Percentiles rank a stretch among this genome's conserved stretches.
Evolutionary conservation across 2,888 invertebrate species (phyloP).

Genomic region (Carterocephalus palaemon): DNA sequence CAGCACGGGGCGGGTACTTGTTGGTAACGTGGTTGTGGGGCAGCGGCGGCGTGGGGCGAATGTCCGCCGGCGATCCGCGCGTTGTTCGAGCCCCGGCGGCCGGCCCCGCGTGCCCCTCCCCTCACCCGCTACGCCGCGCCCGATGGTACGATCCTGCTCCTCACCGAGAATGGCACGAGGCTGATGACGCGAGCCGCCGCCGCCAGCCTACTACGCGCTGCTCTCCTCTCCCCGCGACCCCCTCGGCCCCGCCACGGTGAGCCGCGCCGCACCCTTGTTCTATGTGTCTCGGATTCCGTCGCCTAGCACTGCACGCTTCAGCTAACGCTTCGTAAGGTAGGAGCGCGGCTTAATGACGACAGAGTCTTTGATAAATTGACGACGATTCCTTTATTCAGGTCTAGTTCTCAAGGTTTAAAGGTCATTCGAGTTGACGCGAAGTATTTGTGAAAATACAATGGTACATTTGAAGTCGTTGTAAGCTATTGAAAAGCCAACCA

Average conservation of each 20-base stretch:
- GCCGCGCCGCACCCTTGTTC: slow-evolving; percentile 67
- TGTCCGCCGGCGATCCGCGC: slow-evolving; percentile 76
- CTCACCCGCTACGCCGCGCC: slow-evolving; percentile 81
- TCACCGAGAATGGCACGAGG: slow-evolving; percentile 82
- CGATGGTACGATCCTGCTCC: slow-evolving; percentile 81
- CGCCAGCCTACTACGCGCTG: slow-evolving; percentile 75
- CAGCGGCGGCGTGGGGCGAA: slow-evolving; percentile 72
- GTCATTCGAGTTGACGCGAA: neutral
- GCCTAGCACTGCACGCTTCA: slow-evolving; percentile 76
- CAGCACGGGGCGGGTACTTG: slow-evolving; percentile 59
- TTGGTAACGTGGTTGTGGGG: slow-evolving; percentile 75
- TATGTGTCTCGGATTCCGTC: slow-evolving; percentile 72
- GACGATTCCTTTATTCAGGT: too few relatives aligned
- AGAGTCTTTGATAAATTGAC: too few relatives aligned
- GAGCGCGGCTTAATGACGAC: slow-evolving; percentile 51
- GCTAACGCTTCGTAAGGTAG: slow-evolving; percentile 73
- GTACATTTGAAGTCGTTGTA: slow-evolving; percentile 22
- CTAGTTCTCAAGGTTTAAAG: neutral
- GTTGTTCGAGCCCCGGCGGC: slow-evolving; percentile 73
- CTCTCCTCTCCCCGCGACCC: slow-evolving; percentile 77
- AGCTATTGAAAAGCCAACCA: slow-evolving; percentile 12
- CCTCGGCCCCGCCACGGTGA: slow-evolving; percentile 75
- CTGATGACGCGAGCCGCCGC: slow-evolving; percentile 76
- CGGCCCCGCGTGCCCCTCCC: slow-evolving; percentile 68
- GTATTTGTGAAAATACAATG: slow-evolving; percentile 5